Evolutionary conservation across 2,797 vertebrate genomes (phyloP), one percentile per base, ranked within the genome.

Genomic region (Darevskia nairensis): DNA sequence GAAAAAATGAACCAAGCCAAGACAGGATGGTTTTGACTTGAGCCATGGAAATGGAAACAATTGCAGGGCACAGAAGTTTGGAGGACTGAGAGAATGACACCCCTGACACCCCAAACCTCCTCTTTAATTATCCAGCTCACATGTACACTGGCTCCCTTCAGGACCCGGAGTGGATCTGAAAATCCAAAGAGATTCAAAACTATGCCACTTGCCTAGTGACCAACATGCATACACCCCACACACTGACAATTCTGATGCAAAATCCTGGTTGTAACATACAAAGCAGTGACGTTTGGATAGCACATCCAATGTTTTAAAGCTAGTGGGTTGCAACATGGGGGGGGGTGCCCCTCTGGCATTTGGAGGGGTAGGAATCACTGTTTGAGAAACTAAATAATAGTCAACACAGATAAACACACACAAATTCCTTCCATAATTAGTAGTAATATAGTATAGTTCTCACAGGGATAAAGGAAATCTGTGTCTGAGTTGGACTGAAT

Each of bases 281-380:
- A 89, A 74, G 9, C 64, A 77, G 75, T 68, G 76, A 55, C 29
- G 29, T 46, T 68, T 39, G 29, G 21, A 80, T 15, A 75, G 55
- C n/a, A 84, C 69, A 41, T n/a, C 68, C 81, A n/a, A 84, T 74
- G 55, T 87, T 74, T 82, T 66, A 75, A 74, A 86, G 41, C 15
- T 69, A 68, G 82, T 41, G 44, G 35, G 61, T 32, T 84, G 9
- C 32, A 80, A 66, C 76, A 32, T 25, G 13, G 71, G 82, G 46
- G 21, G 59, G 71, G 23, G 27, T 23, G 4, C 61, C 25, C 13
- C 8, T 80, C 59, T 81, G 78, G 84, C 39, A 41, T 66, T 74
- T 71, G 8, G 35, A 15, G 19, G 29, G 76, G 32, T 9, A 72
- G 59, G 71, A 23, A 44, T 59, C 21, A 68, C 68, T 81, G 25